These are phyloP conservation scores for Hipparchia sbordonii DNA, from an alignment of 2,888 invertebrate genomes.

Conservation along the genomic window DNA sequence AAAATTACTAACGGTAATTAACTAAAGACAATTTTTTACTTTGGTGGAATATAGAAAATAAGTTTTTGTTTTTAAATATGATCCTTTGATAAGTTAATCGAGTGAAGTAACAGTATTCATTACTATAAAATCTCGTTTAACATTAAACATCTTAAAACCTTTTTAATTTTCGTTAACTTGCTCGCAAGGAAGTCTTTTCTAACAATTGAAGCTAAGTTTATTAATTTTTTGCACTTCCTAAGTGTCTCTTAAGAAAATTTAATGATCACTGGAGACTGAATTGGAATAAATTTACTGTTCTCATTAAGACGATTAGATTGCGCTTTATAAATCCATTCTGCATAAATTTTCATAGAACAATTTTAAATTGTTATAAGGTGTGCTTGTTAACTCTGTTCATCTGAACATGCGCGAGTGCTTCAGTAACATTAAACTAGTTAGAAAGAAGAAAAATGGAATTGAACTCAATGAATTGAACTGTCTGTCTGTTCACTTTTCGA, in stretches of 20 bases:
- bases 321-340: conserved; percentile 4
- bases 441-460: too few species aligned
- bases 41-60: not conserved
- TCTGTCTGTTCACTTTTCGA: too few species aligned
- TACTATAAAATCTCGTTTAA: not conserved
- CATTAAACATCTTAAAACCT: too few species aligned
- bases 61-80: not conserved
- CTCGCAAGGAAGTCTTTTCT: not conserved
- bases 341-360: not conserved
- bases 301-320: not conserved
- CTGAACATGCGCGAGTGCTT: too few species aligned
- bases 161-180: not conserved
- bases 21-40: too few species aligned
- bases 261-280: conserved; percentile 6
- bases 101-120: too few species aligned
- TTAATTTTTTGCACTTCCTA: conserved; percentile 8
- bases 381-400: too few species aligned
- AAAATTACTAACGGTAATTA: too few species aligned
- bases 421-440: too few species aligned
- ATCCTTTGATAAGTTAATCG: not conserved
- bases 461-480: too few species aligned
- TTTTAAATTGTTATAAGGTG: not conserved
- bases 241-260: conserved; percentile 5
- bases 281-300: conserved; percentile 3
- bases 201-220: conserved; percentile 2